phyloP scores from a whole-genome alignment of 2,888 invertebrate species.

The Chymomyza procnemis region DNA sequence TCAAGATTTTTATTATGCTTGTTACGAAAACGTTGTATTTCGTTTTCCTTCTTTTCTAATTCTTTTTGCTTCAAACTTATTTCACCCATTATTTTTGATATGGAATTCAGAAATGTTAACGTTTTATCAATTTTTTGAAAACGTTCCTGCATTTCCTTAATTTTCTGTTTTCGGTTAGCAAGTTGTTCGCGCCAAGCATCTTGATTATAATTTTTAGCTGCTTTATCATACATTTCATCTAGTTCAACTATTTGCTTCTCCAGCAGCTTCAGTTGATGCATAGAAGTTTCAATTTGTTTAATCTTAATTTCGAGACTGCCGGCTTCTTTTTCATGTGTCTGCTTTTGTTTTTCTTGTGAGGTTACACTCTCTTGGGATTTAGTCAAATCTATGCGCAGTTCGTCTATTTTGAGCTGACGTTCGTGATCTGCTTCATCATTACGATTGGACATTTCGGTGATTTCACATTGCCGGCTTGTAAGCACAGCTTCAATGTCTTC shows the following conservation, averaged over 20 bases:
- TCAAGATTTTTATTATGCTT: conserved; percentile 85
- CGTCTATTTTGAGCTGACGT: conserved; percentile 81
- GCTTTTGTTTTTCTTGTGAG: conserved; percentile 80
- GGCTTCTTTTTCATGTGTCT: conserved; percentile 81
- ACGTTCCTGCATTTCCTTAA: conserved; percentile 81
- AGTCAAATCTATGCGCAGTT: conserved; percentile 80
- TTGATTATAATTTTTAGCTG: conserved; percentile 58
- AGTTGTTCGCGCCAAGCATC: conserved; percentile 79
- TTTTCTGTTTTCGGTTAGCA: conserved; percentile 80
- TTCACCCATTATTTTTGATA: conserved; percentile 73
- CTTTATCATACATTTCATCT: conserved; percentile 62
- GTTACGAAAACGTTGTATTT: conserved; percentile 83
- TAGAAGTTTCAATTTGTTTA: conserved; percentile 82
- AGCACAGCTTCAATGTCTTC: conserved; percentile 64
- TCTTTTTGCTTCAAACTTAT: conserved; percentile 76
- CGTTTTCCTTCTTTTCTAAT: conserved; percentile 79
- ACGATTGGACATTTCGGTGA: conserved; percentile 53
- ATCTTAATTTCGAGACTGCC: conserved; percentile 81
- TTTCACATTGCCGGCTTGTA: conserved; percentile 63
- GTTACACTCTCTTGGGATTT: conserved; percentile 84
- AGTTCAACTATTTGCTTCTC: conserved; percentile 79
- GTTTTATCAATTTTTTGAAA: conserved; percentile 81
- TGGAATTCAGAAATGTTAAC: conserved; percentile 75
- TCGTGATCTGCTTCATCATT: conserved; percentile 75
- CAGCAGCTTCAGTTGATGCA: conserved; percentile 78